These are phyloP conservation scores for Linepithema humile DNA, from an alignment of 1,140 invertebrate species.

Conservation along the genomic window DNA sequence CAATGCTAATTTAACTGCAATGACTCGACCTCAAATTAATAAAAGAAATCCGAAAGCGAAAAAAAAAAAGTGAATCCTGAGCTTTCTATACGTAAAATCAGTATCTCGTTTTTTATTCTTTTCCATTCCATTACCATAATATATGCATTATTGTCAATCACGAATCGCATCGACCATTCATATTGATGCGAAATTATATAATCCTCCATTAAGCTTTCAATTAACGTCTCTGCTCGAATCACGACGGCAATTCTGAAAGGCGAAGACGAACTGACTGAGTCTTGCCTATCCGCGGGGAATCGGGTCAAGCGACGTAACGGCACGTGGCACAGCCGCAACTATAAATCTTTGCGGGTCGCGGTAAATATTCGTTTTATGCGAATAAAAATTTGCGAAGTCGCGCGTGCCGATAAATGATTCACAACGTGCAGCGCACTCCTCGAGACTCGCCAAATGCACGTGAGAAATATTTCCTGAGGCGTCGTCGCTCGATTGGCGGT, in stretches of 20 bases:
- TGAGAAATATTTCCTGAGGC: not conserved
- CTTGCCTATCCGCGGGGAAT: slow-evolving; percentile 5
- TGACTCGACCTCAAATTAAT: not conserved
- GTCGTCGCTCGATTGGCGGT: not conserved
- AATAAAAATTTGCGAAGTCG: slow-evolving; percentile 28
- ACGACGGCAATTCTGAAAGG: not conserved
- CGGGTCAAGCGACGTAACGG: not conserved
- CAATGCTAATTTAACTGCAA: too few species aligned
- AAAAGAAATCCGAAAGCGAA: not conserved
- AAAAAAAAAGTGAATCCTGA: not conserved
- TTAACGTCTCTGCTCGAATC: slow-evolving; percentile 4
- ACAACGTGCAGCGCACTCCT: not conserved
- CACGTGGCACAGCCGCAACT: not conserved
- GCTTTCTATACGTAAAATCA: not conserved
- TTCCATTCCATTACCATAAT: not conserved
- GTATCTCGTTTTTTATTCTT: not conserved
- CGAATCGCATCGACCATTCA: not conserved
- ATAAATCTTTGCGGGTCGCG: not conserved
- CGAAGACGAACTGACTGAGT: not conserved
- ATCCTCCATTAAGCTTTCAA: slow-evolving; percentile 45
- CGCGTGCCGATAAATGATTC: slow-evolving; percentile 16
- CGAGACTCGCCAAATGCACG: not conserved
- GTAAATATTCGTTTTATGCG: slow-evolving; percentile 33
- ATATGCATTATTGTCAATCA: slow-evolving; percentile 11
- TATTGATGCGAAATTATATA: slow-evolving; percentile 16